A percentile compares a stretch with the other conserved stretches of the same genome.
Conservation (phyloP, 1,140 invertebrate species). For the Linepithema humile region DNA sequence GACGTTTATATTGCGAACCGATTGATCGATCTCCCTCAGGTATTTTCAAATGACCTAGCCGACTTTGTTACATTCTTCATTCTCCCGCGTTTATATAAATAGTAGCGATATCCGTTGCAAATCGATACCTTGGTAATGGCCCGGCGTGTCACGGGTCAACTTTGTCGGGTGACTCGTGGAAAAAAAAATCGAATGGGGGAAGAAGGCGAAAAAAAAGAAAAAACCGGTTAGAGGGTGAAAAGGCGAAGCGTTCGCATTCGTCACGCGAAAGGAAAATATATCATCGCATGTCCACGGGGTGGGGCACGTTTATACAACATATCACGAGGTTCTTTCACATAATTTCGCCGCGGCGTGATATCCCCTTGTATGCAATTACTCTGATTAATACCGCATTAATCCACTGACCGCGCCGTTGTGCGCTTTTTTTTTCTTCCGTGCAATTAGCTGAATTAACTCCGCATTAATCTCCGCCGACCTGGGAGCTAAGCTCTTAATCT, state of each 20-base stretch:
- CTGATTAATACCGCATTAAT: conserved; percentile 62
- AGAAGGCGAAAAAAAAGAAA: not conserved
- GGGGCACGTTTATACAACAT: conserved; percentile 35
- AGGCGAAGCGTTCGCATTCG: conserved; percentile 40
- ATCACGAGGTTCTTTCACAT: conserved; percentile 14
- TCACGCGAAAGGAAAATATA: conserved; percentile 67
- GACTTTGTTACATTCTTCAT: conserved; percentile 30
- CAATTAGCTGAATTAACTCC: conserved; percentile 50
- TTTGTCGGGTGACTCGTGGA: not conserved
- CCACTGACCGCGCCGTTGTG: not conserved
- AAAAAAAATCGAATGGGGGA: not conserved
- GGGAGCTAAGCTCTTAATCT: conserved; percentile 36
- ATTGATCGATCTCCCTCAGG: conserved; percentile 52
- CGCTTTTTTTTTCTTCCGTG: not conserved
- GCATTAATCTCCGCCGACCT: conserved; percentile 10
- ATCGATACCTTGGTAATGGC: conserved; percentile 53
- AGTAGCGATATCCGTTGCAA: conserved; percentile 59
- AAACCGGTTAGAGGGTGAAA: not conserved
- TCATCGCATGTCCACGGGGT: conserved; percentile 20
- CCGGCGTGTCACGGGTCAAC: conserved; percentile 1
- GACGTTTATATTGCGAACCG: conserved; percentile 39
- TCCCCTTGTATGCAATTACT: conserved; percentile 47
- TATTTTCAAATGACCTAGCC: conserved; percentile 44
- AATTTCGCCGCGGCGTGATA: conserved; percentile 18
- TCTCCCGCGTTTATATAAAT: conserved; percentile 49